These are phyloP conservation scores for Drosophila fungiperda DNA, from an alignment of 2,888 invertebrate genomes.

Conservation along the genomic window DNA sequence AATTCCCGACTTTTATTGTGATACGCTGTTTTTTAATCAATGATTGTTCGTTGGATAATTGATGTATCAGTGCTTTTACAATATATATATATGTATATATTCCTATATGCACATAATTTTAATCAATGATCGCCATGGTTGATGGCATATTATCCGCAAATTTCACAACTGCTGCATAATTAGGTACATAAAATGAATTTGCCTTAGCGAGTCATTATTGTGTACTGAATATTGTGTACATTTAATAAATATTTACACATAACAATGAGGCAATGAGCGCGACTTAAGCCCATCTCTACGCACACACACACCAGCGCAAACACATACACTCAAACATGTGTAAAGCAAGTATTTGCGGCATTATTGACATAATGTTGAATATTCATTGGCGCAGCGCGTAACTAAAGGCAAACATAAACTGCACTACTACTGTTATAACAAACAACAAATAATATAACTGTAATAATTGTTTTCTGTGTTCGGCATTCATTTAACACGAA, in stretches of 20 bases:
- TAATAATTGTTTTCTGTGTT: slow-evolving; percentile 1
- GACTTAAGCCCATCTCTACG: slow-evolving; percentile 6
- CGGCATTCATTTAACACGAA: neutral
- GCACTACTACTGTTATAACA: slow-evolving; percentile 19
- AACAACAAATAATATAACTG: slow-evolving; percentile 28
- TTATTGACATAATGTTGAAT: slow-evolving; percentile 59
- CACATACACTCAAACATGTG: slow-evolving; percentile 25
- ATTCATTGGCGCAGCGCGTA: slow-evolving; percentile 39
- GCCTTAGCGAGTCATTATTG: slow-evolving; percentile 11
- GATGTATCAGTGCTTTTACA: neutral
- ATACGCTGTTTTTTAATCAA: neutral
- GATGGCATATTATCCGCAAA: neutral
- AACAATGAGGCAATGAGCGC: slow-evolving; percentile 1
- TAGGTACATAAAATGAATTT: neutral
- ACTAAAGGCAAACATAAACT: slow-evolving; percentile 29
- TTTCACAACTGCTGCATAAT: neutral
- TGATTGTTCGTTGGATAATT: slow-evolving; percentile 4
- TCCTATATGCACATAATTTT: neutral
- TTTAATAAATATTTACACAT: slow-evolving; percentile 41
- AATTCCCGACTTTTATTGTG: neutral
- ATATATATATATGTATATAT: neutral
- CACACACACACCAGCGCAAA: slow-evolving; percentile 5
- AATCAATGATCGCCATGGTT: neutral
- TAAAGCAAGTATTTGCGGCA: slow-evolving; percentile 38
- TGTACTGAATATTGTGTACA: slow-evolving; percentile 28